A percentile compares a stretch with the other conserved stretches of the same genome.
These are phyloP conservation scores for Hippocampus barbouri DNA, from an alignment of 2,113 vertebrate species.

Conservation along the genomic window DNA sequence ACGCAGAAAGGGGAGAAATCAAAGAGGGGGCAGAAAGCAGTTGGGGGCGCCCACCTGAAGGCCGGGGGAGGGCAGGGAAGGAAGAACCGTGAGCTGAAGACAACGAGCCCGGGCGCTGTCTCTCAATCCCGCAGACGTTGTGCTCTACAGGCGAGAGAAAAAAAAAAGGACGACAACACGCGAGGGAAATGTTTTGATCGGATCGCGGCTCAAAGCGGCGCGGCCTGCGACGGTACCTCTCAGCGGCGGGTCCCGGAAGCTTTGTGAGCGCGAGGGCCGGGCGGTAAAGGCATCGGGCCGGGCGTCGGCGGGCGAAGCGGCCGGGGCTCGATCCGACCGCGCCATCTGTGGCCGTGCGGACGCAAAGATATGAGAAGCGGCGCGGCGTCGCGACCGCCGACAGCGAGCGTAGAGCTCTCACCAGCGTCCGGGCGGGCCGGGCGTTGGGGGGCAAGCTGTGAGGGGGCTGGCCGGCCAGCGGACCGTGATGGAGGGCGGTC, in stretches of 20 bases:
- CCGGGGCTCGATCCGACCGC: constrained; percentile 74
- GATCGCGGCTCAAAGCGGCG: background rate
- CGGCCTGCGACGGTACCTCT: constrained; percentile 57
- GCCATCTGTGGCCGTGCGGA: constrained; percentile 69
- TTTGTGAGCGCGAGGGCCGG: constrained; percentile 73
- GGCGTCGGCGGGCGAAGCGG: constrained; percentile 80
- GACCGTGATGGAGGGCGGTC: constrained; percentile 66
- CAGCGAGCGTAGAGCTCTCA: constrained; percentile 33
- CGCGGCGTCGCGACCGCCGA: constrained; percentile 3
- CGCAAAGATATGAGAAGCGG: background rate
- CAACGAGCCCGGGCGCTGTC: constrained; percentile 70
- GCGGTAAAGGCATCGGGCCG: constrained; percentile 82
- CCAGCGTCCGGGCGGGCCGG: constrained; percentile 66
- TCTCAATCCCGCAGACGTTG: constrained; percentile 69
- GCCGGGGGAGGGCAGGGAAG: constrained; percentile 75
- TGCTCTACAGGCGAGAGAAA: constrained; percentile 50
- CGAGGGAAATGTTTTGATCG: background rate
- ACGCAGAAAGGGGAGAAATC: background rate
- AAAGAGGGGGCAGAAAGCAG: constrained; percentile 8
- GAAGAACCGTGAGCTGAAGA: constrained; percentile 65
- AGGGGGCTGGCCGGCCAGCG: constrained; percentile 44
- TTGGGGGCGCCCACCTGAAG: constrained; percentile 66
- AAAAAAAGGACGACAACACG: background rate
- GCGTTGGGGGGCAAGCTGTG: constrained; percentile 64
- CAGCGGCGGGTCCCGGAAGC: constrained; percentile 73